Base-by-base conservation (phyloP, 2,797 vertebrate species). In the Cyprinella venusta region DNA sequence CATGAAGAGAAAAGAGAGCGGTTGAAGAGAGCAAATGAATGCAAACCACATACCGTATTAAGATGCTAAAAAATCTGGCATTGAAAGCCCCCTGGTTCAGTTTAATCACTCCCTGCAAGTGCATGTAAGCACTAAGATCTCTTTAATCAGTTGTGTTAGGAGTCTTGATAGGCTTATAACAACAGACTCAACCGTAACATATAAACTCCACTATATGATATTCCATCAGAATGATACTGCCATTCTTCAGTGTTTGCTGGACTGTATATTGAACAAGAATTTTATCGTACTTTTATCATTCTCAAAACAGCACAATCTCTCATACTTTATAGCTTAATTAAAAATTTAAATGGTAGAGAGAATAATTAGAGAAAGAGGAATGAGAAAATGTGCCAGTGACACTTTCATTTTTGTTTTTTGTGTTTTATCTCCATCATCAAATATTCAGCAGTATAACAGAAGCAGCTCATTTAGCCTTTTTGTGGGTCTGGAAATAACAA, bases 381-480 rank as follows among this genome's bases (percentile, higher is more conserved):
- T 61, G 63, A 61, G 42, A 19, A 30, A 80, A 75, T 38, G 30
- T 65, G 74, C 19, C 18, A 69, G 24, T 77, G 65, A 68, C 65
- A 69, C 52, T 48, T 59, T 68, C 42, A 26, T 70, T 69, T 83
- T 68, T 45, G 13, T 21, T 56, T 68, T 18, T 54, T 30, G 13
- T 15, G 24, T 15, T 54, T 77, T 61, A 64, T 79, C 26, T 77
- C 26, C 50, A 45, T 76, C 74, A 76, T 67, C 40, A 83, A 83
- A 83, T 36, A 77, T 83, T 83, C 26, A 83, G 10, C 65, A 59
- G 64, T 61, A 61, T 59, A 77, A 78, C 21, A 36, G 40, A 36
- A 45, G 64, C 6, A 48, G 52, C 64, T 70, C 52, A 70, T 70
- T 81, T 78, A 0, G 30, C 6, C 30, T 80, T 67, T 61, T 48